Conservation (phyloP, 1,140 invertebrate species). For the Macrobrachium nipponense region DNA sequence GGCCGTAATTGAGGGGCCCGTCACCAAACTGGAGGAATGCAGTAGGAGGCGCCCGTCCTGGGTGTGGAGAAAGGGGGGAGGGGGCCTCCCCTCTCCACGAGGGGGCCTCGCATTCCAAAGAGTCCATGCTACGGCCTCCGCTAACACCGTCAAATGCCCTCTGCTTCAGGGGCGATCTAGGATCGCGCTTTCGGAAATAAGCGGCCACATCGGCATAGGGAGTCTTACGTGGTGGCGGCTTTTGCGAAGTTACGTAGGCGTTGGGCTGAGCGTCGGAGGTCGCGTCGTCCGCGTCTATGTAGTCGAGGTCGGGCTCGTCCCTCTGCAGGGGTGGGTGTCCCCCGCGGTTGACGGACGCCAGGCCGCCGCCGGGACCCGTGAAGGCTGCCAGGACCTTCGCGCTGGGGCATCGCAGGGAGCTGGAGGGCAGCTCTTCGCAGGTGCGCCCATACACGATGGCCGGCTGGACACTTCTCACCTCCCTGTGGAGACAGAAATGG, state of each 20-base stretch:
- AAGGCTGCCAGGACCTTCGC: conserved; percentile 74
- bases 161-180: conserved; percentile 38
- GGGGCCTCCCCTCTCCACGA: conserved; percentile 63
- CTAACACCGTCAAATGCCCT: conserved; percentile 39
- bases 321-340: conserved; percentile 68
- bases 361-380: conserved; percentile 82
- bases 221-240: conserved; percentile 64
- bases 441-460: conserved; percentile 67
- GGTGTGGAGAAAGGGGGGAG: conserved; percentile 62
- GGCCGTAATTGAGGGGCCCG: conserved; percentile 59
- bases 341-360: conserved; percentile 76
- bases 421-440: conserved; percentile 67
- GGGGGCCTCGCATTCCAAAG: conserved; percentile 61
- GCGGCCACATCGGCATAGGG: conserved; percentile 67
- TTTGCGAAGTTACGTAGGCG: conserved; percentile 63
- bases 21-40: conserved; percentile 62
- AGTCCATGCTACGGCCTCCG: conserved; percentile 50
- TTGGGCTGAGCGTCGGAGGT: conserved; percentile 60
- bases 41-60: conserved; percentile 57
- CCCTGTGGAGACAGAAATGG: conserved; percentile 59
- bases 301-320: conserved; percentile 80
- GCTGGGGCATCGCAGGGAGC: conserved; percentile 68
- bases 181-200: conserved; percentile 63
- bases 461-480: conserved; percentile 66
- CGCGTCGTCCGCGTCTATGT: conserved; percentile 74